A percentile compares a stretch with the other conserved stretches of the same genome.
These are phyloP conservation scores for Drosophila asahinai DNA, from an alignment of 1,140 invertebrate species.

Conservation along the genomic window DNA sequence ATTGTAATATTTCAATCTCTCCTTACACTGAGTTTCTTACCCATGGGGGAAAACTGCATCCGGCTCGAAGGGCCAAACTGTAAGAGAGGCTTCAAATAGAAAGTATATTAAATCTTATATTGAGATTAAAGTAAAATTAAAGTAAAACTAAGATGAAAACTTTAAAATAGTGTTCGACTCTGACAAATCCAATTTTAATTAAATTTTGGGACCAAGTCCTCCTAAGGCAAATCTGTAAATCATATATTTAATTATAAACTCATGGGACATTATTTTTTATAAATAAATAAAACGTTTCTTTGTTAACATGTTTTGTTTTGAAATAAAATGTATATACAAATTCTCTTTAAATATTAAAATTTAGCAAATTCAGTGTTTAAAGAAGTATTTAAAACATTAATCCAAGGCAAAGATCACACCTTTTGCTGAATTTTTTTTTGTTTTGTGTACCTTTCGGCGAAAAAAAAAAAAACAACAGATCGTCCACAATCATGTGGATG, in stretches of 20 bases:
- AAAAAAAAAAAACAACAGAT: conserved; percentile 16
- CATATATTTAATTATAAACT: neutral
- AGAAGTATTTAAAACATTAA: neutral
- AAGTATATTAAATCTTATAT: neutral
- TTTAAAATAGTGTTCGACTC: neutral
- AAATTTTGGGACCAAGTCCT: too few relatives aligned
- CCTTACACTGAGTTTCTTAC: too few relatives aligned
- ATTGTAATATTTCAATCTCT: too few relatives aligned
- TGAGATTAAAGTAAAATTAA: too few relatives aligned
- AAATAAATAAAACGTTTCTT: too few relatives aligned
- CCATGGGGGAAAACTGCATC: too few relatives aligned
- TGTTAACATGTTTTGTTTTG: too few relatives aligned
- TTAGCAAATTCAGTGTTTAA: neutral
- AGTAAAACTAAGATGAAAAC: neutral
- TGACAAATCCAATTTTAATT: neutral
- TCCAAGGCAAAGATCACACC: neutral
- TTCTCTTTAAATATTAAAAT: neutral
- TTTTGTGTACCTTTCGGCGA: neutral
- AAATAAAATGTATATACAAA: too few relatives aligned
- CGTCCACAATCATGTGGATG: conserved; percentile 41
- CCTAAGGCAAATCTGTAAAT: neutral
- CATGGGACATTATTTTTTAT: too few relatives aligned
- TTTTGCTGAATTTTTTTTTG: neutral
- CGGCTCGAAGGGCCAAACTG: too few relatives aligned
- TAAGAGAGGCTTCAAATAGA: too few relatives aligned